phyloP scores from a whole-genome alignment of 1,140 invertebrate species.

The Atta texana region DNA sequence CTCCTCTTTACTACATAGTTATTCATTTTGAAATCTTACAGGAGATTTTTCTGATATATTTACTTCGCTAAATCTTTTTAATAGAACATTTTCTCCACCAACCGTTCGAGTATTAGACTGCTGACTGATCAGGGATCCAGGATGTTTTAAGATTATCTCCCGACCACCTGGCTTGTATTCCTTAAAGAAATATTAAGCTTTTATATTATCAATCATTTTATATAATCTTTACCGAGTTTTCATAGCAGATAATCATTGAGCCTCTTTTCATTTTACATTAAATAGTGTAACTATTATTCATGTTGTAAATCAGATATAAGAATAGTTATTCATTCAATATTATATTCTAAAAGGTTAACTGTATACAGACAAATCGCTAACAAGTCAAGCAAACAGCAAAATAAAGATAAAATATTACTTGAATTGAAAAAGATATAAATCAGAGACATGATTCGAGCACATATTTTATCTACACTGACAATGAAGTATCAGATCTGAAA shows the following conservation, averaged over 20 bases:
- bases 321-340: background rate
- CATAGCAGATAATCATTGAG: background rate
- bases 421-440: background rate
- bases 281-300: background rate
- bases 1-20: background rate
- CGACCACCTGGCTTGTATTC: slow-evolving; percentile 96
- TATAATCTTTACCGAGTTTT: background rate
- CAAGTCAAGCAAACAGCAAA: background rate
- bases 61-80: slow-evolving; percentile 91
- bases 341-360: background rate
- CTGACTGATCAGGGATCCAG: slow-evolving; percentile 87
- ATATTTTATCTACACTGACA: background rate
- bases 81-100: slow-evolving; percentile 87
- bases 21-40: slow-evolving; percentile 76
- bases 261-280: background rate
- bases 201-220: slow-evolving; percentile 7
- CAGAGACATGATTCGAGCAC: background rate
- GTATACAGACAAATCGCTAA: background rate
- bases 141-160: slow-evolving; percentile 92
- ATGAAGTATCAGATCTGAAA: background rate
- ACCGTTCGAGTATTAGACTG: slow-evolving; percentile 71
- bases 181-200: slow-evolving; percentile 83
- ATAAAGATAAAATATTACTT: background rate
- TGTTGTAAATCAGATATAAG: slow-evolving; percentile 3
- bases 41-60: slow-evolving; percentile 89